Conservation (phyloP, 1,140 invertebrate genomes). For the Caenorhabditis inopinata region DNA sequence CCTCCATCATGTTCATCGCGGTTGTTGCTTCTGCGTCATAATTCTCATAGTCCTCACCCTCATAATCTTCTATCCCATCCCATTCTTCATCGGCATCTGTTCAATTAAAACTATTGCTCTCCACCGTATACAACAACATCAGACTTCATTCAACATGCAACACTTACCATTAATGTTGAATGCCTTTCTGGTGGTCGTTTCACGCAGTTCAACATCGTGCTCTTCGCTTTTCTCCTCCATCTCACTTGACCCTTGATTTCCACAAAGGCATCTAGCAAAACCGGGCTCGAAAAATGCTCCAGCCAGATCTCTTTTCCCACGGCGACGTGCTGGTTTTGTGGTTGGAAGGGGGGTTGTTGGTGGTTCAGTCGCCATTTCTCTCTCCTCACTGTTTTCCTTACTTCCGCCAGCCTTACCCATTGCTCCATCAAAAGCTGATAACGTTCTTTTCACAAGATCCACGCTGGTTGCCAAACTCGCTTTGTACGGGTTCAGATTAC, state of each 20-base stretch:
- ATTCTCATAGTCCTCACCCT: slow-evolving; percentile 13
- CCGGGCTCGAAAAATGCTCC: slow-evolving; percentile 34
- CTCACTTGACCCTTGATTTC: slow-evolving; percentile 29
- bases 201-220: neutral
- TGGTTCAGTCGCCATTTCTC: neutral
- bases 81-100: slow-evolving; percentile 30
- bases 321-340: slow-evolving; percentile 18
- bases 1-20: slow-evolving; percentile 36
- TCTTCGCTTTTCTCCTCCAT: slow-evolving; percentile 6
- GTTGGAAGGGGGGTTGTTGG: neutral
- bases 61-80: slow-evolving; percentile 32
- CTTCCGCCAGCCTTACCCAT: slow-evolving; percentile 55
- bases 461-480: slow-evolving; percentile 54
- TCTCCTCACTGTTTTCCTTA: slow-evolving; percentile 26
- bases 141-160: neutral
- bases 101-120: neutral
- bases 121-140: no score
- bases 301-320: slow-evolving; percentile 1
- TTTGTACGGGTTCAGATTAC: slow-evolving; percentile 62
- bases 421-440: slow-evolving; percentile 52
- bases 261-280: slow-evolving; percentile 44
- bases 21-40: slow-evolving; percentile 17
- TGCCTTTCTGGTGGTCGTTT: slow-evolving; percentile 8
- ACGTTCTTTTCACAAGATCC: slow-evolving; percentile 52
- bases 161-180: slow-evolving; percentile 24